Evolutionary conservation across 2,888 invertebrate genomes (phyloP).

Genomic region (Apamea epomidion): DNA sequence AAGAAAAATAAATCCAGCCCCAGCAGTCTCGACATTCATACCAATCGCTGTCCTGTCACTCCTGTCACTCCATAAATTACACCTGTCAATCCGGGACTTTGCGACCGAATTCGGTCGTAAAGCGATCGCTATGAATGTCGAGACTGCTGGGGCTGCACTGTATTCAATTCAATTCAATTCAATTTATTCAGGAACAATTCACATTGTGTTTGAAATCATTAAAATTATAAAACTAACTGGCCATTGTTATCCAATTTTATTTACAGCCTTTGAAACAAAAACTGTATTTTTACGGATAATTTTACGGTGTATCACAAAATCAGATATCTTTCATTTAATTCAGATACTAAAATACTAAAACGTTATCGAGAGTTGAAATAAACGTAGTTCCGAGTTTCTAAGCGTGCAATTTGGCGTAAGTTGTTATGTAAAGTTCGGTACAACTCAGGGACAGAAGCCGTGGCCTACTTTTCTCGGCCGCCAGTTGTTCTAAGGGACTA

Average conservation of each 20-base stretch:
- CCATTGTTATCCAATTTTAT: constrained; percentile 28
- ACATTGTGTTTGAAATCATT: too few species aligned
- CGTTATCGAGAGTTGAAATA: constrained; percentile 26
- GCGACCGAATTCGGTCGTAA: too few species aligned
- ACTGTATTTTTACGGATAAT: background rate
- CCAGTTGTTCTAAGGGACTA: constrained; percentile 43
- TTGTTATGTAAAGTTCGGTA: constrained; percentile 54
- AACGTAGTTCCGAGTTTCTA: constrained; percentile 36
- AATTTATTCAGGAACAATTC: too few species aligned
- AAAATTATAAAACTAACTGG: too few species aligned
- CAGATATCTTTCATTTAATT: background rate
- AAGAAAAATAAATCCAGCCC: constrained; percentile 16
- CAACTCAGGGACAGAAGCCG: constrained; percentile 59
- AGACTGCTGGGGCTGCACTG: too few species aligned
- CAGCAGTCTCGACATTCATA: too few species aligned
- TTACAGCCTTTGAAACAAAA: background rate
- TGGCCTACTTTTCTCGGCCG: constrained; percentile 58
- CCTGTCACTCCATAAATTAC: too few species aligned
- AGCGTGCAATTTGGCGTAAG: constrained; percentile 34
- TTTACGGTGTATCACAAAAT: background rate
- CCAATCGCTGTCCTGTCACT: too few species aligned
- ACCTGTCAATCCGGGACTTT: too few species aligned
- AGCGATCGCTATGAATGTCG: too few species aligned
- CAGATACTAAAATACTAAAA: constrained; percentile 13
- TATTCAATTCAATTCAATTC: too few species aligned